A percentile compares a stretch with the other conserved stretches of the same genome.
Evolutionary conservation across 2,888 invertebrate species (phyloP).

Genomic region (Nebria brevicollis): DNA sequence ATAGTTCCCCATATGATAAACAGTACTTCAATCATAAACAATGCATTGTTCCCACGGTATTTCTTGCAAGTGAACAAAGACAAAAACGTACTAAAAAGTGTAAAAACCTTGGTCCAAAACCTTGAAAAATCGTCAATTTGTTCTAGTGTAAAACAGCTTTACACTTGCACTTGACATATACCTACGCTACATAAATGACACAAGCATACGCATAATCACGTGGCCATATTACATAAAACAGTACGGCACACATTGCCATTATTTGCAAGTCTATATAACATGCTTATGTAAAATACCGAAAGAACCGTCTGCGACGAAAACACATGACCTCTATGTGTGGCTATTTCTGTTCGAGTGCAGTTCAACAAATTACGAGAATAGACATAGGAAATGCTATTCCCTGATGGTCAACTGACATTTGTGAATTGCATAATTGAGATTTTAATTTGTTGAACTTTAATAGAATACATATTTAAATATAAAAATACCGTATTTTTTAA

Average conservation of each 20-base stretch:
- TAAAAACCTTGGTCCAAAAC: constrained; percentile 35
- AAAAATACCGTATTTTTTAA: too few relatives aligned
- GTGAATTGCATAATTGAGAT: too few relatives aligned
- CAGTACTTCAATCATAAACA: neutral
- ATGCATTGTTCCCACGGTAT: neutral
- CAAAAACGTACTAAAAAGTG: constrained; percentile 10
- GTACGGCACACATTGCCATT: neutral
- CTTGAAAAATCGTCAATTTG: constrained; percentile 29
- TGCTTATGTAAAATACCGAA: too few relatives aligned
- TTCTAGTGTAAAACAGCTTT: constrained; percentile 21
- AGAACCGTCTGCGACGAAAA: neutral
- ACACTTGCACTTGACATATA: constrained; percentile 45
- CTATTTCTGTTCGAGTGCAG: neutral
- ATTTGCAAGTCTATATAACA: neutral
- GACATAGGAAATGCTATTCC: neutral
- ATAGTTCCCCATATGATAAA: neutral
- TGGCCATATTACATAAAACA: neutral
- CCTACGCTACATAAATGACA: neutral
- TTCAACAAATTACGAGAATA: neutral
- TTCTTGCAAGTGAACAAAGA: neutral
- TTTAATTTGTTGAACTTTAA: neutral
- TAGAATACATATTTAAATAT: too few relatives aligned
- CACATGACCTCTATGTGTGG: constrained; percentile 5
- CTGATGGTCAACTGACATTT: neutral
- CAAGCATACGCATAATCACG: neutral